Conservation (phyloP, 2,888 invertebrate genomes). For the Hypsopygia costalis region DNA sequence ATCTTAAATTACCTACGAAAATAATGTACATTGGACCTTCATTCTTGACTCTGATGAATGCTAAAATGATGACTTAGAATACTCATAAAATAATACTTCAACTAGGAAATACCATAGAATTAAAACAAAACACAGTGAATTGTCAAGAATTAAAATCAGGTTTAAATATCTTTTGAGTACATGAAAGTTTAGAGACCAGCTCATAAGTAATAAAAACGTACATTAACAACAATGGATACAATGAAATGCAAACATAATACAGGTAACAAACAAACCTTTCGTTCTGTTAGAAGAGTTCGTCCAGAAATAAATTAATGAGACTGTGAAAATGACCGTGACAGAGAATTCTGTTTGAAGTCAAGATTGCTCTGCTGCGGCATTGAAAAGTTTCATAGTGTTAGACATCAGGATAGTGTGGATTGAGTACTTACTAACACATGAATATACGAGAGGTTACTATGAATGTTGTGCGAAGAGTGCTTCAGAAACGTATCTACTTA, state of each 20-base stretch:
- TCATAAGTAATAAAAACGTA: conserved; percentile 54
- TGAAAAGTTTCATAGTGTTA: conserved; percentile 11
- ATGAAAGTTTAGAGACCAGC: conserved; percentile 73
- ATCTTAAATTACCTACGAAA: conserved; percentile 68
- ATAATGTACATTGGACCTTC: conserved; percentile 68
- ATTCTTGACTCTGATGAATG: conserved; percentile 54
- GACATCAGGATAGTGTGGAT: conserved; percentile 27
- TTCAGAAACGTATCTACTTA: conserved; percentile 42
- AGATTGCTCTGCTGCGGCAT: conserved; percentile 26
- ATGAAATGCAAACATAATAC: conserved; percentile 70
- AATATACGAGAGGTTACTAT: conserved; percentile 29
- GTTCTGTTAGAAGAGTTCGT: conserved; percentile 4
- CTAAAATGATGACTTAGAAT: conserved; percentile 41
- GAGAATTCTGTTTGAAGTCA: conserved; percentile 21
- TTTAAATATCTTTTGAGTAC: conserved; percentile 70
- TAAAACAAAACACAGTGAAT: conserved; percentile 36
- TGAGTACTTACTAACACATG: conserved; percentile 31
- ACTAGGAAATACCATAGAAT: conserved; percentile 34
- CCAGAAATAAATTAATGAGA: conserved; percentile 18
- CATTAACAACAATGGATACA: conserved; percentile 47
- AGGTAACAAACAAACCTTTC: conserved; percentile 49
- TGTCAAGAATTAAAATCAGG: conserved; percentile 48
- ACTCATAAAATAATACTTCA: conserved; percentile 43
- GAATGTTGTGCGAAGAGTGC: conserved; percentile 59
- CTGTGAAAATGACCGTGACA: conserved; percentile 22